These are phyloP conservation scores for Notolabrus celidotus DNA, from an alignment of 2,797 vertebrate species.

Conservation along the genomic window DNA sequence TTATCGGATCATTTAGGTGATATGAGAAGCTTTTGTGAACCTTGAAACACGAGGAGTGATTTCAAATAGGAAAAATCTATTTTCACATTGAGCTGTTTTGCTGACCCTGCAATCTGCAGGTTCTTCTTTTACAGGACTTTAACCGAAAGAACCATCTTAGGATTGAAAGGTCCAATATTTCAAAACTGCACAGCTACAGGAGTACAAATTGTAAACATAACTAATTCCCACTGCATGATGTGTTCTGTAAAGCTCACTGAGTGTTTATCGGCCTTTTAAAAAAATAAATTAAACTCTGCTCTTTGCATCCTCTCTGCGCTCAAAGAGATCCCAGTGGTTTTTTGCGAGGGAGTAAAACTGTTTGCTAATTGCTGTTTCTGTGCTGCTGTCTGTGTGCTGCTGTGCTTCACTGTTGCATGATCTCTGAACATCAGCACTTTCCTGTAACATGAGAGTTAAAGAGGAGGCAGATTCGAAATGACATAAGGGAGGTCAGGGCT, in stretches of 20 bases:
- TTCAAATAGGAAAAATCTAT: conserved; percentile 23
- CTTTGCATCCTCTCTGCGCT: conserved; percentile 26
- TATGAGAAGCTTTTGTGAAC: conserved; percentile 17
- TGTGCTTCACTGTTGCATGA: conserved; percentile 31
- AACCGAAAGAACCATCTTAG: too few species aligned
- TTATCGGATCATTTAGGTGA: conserved; percentile 32
- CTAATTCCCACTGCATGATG: not conserved
- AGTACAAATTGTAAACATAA: conserved; percentile 16
- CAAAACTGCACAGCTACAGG: not conserved
- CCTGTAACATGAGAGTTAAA: conserved; percentile 18
- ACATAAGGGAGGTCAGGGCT: not conserved
- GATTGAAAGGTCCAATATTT: too few species aligned
- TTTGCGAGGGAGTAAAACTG: conserved; percentile 38
- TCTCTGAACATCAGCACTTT: conserved; percentile 32
- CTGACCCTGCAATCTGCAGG: too few species aligned
- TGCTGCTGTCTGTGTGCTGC: conserved; percentile 26
- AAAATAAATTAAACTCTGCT: not conserved
- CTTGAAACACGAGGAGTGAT: conserved; percentile 40
- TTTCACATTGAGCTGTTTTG: too few species aligned
- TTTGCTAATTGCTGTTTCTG: conserved; percentile 38
- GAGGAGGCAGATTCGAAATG: conserved; percentile 8
- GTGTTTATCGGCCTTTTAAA: not conserved
- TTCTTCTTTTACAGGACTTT: too few species aligned
- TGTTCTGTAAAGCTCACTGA: not conserved
- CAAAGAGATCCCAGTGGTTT: conserved; percentile 31